Evolutionary conservation across 1,140 invertebrate genomes (phyloP), one percentile per base, ranked within the genome.

Genomic region (Acyrthosiphon pisum): DNA sequence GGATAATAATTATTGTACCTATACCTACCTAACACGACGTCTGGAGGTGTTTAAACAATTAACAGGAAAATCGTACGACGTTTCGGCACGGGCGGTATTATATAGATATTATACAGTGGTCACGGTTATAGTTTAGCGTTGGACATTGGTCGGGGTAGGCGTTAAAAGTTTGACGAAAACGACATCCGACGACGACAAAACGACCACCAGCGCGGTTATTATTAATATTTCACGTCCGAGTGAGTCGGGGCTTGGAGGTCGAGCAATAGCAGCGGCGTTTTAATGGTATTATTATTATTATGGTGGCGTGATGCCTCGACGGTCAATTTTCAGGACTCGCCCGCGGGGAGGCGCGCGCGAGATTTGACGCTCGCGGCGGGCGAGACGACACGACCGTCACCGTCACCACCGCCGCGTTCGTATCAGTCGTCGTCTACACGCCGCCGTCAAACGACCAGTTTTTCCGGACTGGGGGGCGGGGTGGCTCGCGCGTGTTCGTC

Each of bases 391-490:
- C 44, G 86, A n/a, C 30, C 11, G 46, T 44, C 60, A 30, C 37
- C 83, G 37, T 26, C 22, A 23, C 23, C 22, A 1, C 83, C 83
- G 83, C 8, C 9, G 37, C 84, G 84, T 26, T 44, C 48, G 48
- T 23, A 37, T 89, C 87, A 89, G 87, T 89, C 87, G 20, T 53
- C 48, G 87, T 53, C 22, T 48, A 35, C 46, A 89, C 87, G 48
- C 87, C 87, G 48, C 48, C 87, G 87, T 50, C 22, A 23, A 35
- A 89, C 87, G 87, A 53, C 48, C 87, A 37, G n/a, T 89, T 89
- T 89, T 53, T 30, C 46, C 46, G 41, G 6, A 41, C 83, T 11
- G 41, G 22, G 86, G 86, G 44, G 46, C 11, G 86, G 44, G 86
- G 26, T 48, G 30, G 30, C 35, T 26, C 44, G 46, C 87, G 87